phyloP scores from a whole-genome alignment of 2,113 vertebrate species.

The Cyphomyrus plagiostoma region DNA sequence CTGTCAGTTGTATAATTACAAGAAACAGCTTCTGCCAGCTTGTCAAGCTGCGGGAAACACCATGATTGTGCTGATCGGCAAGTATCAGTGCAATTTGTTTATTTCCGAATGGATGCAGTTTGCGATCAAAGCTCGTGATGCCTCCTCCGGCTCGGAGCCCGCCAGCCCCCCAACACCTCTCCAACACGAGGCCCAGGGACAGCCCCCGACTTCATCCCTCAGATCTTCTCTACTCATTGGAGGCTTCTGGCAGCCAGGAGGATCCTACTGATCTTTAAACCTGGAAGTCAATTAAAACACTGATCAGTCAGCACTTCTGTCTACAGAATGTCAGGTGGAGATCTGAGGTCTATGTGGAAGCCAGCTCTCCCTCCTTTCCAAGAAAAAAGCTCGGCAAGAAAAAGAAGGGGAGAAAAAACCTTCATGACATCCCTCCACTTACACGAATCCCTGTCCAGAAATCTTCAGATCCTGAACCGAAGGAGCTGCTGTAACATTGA shows the following conservation, averaged over 20 bases:
- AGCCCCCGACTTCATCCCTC: background rate
- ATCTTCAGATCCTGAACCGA: slow-evolving; percentile 20
- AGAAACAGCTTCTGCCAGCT: background rate
- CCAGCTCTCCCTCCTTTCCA: slow-evolving; percentile 9
- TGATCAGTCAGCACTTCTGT: slow-evolving; percentile 30
- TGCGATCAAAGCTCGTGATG: slow-evolving; percentile 2
- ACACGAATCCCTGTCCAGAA: slow-evolving; percentile 24
- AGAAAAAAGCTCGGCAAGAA: slow-evolving; percentile 16
- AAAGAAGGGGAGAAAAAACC: slow-evolving; percentile 1
- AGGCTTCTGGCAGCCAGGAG: slow-evolving; percentile 23
- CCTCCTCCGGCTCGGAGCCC: background rate
- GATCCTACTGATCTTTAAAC: slow-evolving; percentile 24
- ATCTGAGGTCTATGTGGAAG: slow-evolving; percentile 26
- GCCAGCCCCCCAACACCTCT: slow-evolving; percentile 1
- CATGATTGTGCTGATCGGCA: slow-evolving; percentile 6
- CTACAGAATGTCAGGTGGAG: slow-evolving; percentile 20
- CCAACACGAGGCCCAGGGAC: slow-evolving; percentile 13
- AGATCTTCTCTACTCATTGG: slow-evolving; percentile 24
- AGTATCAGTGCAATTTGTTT: slow-evolving; percentile 3
- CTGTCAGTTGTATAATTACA: background rate
- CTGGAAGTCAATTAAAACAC: slow-evolving; percentile 30
- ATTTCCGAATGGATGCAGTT: slow-evolving; percentile 18
- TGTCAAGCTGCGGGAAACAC: background rate
- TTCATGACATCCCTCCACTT: slow-evolving; percentile 22
- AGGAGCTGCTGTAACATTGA: slow-evolving; percentile 15